phyloP scores from a whole-genome alignment of 2,888 invertebrate genomes.

The Tipula helvola region DNA sequence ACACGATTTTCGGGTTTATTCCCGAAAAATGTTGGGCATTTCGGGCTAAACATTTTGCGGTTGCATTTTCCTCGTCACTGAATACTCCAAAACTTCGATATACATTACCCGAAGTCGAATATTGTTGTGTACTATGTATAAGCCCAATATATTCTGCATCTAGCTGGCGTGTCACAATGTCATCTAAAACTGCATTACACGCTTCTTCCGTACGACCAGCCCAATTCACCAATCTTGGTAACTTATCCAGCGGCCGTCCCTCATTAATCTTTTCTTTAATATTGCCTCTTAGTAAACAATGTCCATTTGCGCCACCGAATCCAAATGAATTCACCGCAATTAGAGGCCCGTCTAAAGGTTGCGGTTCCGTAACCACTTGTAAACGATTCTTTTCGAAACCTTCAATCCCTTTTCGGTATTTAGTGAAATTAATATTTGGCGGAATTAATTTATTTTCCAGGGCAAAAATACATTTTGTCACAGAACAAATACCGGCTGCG shows the following conservation, averaged over 20 bases:
- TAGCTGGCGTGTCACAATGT: constrained; percentile 45
- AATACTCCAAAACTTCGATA: constrained; percentile 61
- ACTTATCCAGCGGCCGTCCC: constrained; percentile 47
- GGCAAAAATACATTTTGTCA: constrained; percentile 69
- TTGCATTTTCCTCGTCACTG: constrained; percentile 19
- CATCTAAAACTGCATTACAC: constrained; percentile 49
- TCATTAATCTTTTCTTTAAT: constrained; percentile 36
- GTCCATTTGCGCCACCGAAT: constrained; percentile 80
- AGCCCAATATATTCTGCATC: constrained; percentile 50
- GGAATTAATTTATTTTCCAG: constrained; percentile 71
- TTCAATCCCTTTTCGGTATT: constrained; percentile 47
- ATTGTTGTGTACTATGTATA: constrained; percentile 45
- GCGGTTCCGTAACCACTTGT: constrained; percentile 60
- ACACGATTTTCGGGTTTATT: constrained; percentile 63
- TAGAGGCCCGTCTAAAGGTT: constrained; percentile 57
- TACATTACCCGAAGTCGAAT: constrained; percentile 49
- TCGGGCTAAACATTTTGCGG: constrained; percentile 37
- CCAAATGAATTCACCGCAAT: constrained; percentile 86
- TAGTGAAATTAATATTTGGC: constrained; percentile 70
- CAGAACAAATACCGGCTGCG: constrained; percentile 66
- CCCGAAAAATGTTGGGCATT: constrained; percentile 49
- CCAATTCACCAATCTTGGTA: constrained; percentile 58
- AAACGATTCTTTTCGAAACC: constrained; percentile 49
- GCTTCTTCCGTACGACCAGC: constrained; percentile 73
- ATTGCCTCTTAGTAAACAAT: constrained; percentile 25